Conservation (phyloP, 2,888 invertebrate genomes). For the Barypeithes pellucidus region DNA sequence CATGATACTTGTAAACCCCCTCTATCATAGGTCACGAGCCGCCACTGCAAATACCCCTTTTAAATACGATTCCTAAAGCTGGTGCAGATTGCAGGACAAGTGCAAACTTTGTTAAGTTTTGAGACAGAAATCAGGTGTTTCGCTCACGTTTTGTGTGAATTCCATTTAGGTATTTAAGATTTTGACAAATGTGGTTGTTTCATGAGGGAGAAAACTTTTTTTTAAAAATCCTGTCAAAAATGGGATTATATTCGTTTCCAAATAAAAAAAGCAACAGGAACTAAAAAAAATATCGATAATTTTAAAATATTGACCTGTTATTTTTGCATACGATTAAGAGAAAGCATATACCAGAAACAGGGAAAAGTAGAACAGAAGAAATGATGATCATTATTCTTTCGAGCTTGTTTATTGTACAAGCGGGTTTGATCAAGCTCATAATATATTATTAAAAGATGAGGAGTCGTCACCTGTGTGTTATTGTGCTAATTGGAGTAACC, state of each 20-base stretch:
- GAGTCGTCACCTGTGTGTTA: constrained; percentile 19
- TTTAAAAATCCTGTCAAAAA: no score
- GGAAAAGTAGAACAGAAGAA: constrained; percentile 37
- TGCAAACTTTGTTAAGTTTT: no score
- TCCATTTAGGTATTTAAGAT: no score
- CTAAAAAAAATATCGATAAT: neutral
- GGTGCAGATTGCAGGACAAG: no score
- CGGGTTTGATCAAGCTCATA: constrained; percentile 12
- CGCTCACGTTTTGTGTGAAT: no score
- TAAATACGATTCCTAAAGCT: no score
- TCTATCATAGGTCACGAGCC: no score
- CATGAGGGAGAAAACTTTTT: no score
- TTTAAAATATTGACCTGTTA: constrained; percentile 21
- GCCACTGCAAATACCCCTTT: no score
- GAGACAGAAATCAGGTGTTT: no score
- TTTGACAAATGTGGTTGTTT: no score
- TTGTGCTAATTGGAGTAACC: constrained; percentile 38
- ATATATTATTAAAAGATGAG: constrained; percentile 34
- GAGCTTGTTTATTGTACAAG: constrained; percentile 27
- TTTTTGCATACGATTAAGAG: constrained; percentile 23
- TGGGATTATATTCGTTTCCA: neutral
- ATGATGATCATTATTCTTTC: constrained; percentile 34
- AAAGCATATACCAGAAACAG: constrained; percentile 31
- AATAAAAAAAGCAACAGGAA: constrained; percentile 1
- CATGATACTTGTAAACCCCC: no score